A percentile compares a stretch with the other conserved stretches of the same genome.
These are phyloP conservation scores for Chorisops tibialis DNA, from an alignment of 2,888 invertebrate species.

Conservation along the genomic window DNA sequence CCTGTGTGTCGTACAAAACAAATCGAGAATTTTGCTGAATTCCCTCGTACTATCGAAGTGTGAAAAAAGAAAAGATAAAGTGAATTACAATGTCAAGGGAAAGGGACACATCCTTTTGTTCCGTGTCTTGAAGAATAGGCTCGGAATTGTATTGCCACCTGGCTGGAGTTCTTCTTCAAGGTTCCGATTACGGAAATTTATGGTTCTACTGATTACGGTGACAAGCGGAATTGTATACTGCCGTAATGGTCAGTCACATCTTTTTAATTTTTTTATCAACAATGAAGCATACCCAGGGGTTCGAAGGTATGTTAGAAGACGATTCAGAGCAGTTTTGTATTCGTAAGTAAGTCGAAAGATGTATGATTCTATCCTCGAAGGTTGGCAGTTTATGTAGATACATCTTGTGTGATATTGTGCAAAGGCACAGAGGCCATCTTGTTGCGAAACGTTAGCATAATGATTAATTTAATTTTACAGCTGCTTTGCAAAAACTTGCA, in stretches of 20 bases:
- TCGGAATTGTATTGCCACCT: constrained; percentile 18
- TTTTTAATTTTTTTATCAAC: constrained; percentile 3
- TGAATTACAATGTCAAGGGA: constrained; percentile 7
- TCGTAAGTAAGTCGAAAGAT: neutral
- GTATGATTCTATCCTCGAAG: neutral
- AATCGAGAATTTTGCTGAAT: no score
- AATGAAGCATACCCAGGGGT: no score
- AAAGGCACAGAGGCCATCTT: neutral
- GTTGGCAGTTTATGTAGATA: neutral
- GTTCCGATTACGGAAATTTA: constrained; percentile 25
- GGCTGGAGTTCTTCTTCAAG: constrained; percentile 6
- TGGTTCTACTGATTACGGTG: constrained; percentile 21
- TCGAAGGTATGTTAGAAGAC: no score
- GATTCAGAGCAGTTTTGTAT: no score
- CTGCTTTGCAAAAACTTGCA: neutral
- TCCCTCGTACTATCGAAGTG: no score
- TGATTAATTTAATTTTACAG: constrained; percentile 10
- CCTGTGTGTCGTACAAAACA: no score
- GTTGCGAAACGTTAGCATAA: neutral
- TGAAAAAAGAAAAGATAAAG: neutral
- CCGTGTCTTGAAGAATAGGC: constrained; percentile 10
- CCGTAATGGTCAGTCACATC: constrained; percentile 13
- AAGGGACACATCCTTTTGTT: constrained; percentile 6
- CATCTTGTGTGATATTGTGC: neutral
- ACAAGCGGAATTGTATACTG: constrained; percentile 11